A percentile compares a stretch with the other conserved stretches of the same genome.
Conservation (phyloP, 2,888 invertebrate genomes). For the Sminthurides aquaticus region DNA sequence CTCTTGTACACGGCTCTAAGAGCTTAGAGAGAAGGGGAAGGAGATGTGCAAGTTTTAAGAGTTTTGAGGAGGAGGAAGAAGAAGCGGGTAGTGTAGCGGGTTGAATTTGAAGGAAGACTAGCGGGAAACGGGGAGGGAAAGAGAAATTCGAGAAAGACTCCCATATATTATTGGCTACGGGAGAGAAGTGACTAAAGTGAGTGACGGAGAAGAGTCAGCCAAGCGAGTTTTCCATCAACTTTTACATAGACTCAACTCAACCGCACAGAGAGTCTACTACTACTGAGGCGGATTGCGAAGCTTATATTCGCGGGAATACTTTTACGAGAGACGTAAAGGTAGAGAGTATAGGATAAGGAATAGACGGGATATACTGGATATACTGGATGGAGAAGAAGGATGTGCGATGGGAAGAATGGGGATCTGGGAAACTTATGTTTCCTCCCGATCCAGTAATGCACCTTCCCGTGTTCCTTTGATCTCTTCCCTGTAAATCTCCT, state of each 20-base stretch:
- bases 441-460: constrained; percentile 6
- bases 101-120: not conserved
- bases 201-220: not conserved
- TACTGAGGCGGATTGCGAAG: too few species aligned
- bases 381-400: too few species aligned
- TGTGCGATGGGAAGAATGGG: not conserved
- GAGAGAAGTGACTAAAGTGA: not conserved
- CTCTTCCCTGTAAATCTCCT: not conserved
- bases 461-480: constrained; percentile 3
- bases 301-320: too few species aligned
- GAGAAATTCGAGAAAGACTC: not conserved
- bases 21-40: not conserved
- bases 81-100: not conserved
- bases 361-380: too few species aligned
- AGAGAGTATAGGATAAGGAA: too few species aligned
- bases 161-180: not conserved
- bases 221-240: not conserved
- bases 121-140: not conserved
- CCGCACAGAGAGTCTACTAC: not conserved
- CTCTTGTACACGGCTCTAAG: too few species aligned
- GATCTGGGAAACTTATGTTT: not conserved
- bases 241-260: not conserved
- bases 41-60: not conserved
- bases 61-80: not conserved
- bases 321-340: too few species aligned